A percentile compares a stretch with the other conserved stretches of the same genome.
phyloP scores from a whole-genome alignment of 2,797 vertebrate genomes.

The Danio tinwini region DNA sequence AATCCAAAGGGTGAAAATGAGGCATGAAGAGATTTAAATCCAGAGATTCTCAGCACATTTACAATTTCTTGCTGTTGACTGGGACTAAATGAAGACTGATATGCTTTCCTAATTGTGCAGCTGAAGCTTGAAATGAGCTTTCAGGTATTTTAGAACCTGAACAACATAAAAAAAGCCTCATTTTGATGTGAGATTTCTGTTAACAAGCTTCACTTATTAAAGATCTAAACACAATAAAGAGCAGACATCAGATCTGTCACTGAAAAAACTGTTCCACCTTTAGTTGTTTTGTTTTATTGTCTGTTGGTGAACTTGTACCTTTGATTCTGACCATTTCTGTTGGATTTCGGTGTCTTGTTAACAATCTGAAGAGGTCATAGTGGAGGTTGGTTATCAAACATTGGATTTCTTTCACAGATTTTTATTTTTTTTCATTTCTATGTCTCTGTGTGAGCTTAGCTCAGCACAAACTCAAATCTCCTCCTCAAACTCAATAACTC shows the following conservation, averaged over 20 bases:
- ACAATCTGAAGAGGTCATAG: neutral
- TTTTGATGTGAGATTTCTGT: neutral
- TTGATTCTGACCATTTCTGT: neutral
- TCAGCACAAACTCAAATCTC: constrained; percentile 25
- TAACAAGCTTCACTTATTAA: neutral
- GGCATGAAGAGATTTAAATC: neutral
- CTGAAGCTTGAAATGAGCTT: neutral
- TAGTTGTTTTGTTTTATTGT: neutral
- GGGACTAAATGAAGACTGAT: neutral
- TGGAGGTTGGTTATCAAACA: neutral
- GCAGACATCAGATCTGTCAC: neutral
- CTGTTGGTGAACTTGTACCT: neutral
- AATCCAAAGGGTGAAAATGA: neutral
- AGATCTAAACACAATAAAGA: neutral
- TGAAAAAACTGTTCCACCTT: neutral
- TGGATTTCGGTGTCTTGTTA: neutral
- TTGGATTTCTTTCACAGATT: neutral
- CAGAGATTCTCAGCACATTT: neutral
- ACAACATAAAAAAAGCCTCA: neutral
- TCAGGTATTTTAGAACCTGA: neutral
- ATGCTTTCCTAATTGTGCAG: neutral
- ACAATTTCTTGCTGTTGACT: neutral
- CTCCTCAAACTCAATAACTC: constrained; percentile 25
- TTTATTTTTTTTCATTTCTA: neutral
- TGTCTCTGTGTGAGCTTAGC: neutral